Percentiles rank a stretch among this genome's conserved stretches.
Conservation (phyloP, 2,888 invertebrate genomes). For the Beris chalybata region DNA sequence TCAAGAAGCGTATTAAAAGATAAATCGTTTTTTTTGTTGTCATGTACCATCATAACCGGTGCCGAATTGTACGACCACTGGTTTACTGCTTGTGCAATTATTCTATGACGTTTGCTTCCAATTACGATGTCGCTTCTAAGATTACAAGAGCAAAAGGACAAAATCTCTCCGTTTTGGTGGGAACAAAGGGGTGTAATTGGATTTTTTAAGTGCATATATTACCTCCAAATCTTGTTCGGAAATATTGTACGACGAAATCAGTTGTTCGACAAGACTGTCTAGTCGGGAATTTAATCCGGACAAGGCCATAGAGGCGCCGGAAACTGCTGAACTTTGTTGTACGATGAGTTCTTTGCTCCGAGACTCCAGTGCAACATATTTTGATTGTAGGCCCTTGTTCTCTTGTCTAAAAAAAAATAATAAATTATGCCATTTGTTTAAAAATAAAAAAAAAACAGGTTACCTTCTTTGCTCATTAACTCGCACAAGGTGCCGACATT, state of each 20-base stretch:
- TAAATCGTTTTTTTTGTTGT: too few relatives aligned
- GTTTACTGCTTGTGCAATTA: too few relatives aligned
- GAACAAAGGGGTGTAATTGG: too few relatives aligned
- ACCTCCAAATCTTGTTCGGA: constrained; percentile 76
- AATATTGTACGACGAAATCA: constrained; percentile 72
- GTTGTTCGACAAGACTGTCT: constrained; percentile 70
- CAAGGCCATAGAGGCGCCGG: constrained; percentile 69
- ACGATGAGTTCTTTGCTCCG: constrained; percentile 66
- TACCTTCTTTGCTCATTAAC: constrained; percentile 79
- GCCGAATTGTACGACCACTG: too few relatives aligned
- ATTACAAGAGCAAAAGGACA: too few relatives aligned
- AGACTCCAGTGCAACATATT: constrained; percentile 65
- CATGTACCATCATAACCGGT: too few relatives aligned
- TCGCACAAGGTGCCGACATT: constrained; percentile 76
- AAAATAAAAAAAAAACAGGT: constrained; percentile 39
- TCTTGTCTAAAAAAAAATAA: constrained; percentile 60
- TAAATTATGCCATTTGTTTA: constrained; percentile 6
- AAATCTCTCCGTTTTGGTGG: too few relatives aligned
- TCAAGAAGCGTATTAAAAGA: too few relatives aligned
- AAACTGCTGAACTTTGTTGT: constrained; percentile 70
- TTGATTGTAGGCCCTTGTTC: constrained; percentile 66
- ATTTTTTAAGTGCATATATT: constrained; percentile 33
- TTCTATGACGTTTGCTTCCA: too few relatives aligned
- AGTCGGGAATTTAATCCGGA: constrained; percentile 70
- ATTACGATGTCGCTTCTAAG: too few relatives aligned